Percentiles rank a stretch among this genome's conserved stretches.
These are phyloP conservation scores for Xestoiulus laeticollis DNA, from an alignment of 2,888 invertebrate species.

Conservation along the genomic window DNA sequence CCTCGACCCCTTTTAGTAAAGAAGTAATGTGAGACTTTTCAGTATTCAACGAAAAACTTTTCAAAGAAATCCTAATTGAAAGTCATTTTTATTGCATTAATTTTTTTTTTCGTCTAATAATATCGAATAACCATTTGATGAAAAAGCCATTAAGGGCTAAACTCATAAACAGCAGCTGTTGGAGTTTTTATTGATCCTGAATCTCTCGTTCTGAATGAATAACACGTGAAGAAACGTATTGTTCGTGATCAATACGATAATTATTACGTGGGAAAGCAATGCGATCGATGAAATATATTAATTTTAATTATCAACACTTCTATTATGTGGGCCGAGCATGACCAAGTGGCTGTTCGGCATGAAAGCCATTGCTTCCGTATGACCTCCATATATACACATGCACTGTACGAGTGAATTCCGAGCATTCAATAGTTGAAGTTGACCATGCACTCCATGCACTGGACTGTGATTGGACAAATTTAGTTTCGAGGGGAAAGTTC, in stretches of 20 bases:
- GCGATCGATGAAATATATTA: conserved; percentile 39
- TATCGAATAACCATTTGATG: conserved; percentile 36
- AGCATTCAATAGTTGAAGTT: not conserved
- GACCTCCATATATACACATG: not conserved
- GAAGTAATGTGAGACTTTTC: not conserved
- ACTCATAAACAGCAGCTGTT: conserved; percentile 19
- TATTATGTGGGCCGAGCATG: conserved; percentile 5
- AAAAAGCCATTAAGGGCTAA: conserved; percentile 36
- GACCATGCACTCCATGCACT: not conserved
- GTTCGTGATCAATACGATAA: conserved; percentile 39
- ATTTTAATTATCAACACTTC: conserved; percentile 43
- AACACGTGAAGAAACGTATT: not conserved
- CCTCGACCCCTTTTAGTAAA: not conserved
- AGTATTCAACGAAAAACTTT: not conserved
- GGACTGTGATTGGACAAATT: not conserved
- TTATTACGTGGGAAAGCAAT: conserved; percentile 43
- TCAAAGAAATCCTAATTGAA: conserved; percentile 39
- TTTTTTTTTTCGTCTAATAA: not conserved
- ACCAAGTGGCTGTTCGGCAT: conserved; percentile 25
- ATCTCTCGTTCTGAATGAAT: not conserved
- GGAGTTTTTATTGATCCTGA: conserved; percentile 13
- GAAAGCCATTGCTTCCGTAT: not conserved
- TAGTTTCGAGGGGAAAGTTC: not conserved
- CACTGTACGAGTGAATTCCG: not conserved
- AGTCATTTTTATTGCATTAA: not conserved